phyloP scores from a whole-genome alignment of 2,113 vertebrate genomes.

The Edolisoma coerulescens region DNA sequence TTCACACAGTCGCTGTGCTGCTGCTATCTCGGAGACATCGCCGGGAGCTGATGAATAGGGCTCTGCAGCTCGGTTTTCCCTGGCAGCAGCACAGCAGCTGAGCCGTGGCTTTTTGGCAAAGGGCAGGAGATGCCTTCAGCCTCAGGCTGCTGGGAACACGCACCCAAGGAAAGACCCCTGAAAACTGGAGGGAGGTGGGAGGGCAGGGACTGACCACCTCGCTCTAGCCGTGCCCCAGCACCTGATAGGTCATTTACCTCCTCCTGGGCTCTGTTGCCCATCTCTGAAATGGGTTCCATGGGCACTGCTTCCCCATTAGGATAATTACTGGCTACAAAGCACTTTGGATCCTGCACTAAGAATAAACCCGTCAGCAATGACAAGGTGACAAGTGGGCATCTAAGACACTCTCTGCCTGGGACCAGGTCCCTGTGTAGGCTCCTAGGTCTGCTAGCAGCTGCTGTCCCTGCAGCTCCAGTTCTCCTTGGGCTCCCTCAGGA shows the following conservation, averaged over 20 bases:
- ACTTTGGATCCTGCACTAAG: neutral
- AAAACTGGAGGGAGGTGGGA: neutral
- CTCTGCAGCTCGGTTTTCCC: neutral
- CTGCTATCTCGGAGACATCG: neutral
- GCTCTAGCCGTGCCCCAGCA: neutral
- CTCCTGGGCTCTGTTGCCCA: neutral
- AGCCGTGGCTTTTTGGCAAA: neutral
- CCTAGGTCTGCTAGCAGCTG: neutral
- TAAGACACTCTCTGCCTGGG: neutral
- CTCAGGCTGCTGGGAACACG: neutral
- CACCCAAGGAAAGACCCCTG: neutral
- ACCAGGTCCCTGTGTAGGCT: neutral
- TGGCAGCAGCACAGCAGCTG: neutral
- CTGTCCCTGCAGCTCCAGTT: neutral
- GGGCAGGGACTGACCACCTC: neutral
- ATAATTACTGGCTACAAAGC: conserved; percentile 21
- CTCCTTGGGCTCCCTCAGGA: neutral
- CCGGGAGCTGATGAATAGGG: neutral
- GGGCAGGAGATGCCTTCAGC: neutral
- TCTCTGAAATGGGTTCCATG: neutral
- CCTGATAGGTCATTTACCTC: neutral
- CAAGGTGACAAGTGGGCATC: neutral
- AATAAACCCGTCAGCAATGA: neutral
- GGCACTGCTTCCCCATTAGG: neutral
- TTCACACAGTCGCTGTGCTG: neutral